Percentiles rank a stretch among this genome's conserved stretches.
Evolutionary conservation across 2,113 vertebrate genomes (phyloP).

Genomic region (Poecile atricapillus): DNA sequence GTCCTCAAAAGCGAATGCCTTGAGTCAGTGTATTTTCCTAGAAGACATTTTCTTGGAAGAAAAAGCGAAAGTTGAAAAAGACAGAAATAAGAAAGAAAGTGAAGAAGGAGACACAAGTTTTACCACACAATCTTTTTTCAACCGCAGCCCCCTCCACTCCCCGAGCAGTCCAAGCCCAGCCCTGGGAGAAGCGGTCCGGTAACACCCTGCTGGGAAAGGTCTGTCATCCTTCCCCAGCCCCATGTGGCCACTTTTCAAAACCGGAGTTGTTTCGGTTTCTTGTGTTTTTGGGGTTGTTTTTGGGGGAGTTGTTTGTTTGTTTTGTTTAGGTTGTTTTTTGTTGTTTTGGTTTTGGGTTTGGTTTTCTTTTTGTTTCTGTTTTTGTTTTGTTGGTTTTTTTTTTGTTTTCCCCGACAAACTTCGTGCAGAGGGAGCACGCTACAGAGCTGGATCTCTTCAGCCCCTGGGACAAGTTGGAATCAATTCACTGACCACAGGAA

Average conservation of each 20-base stretch:
- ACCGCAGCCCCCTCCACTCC: accelerated
- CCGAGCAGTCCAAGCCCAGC: neutral
- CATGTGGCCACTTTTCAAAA: neutral
- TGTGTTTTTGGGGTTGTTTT: no score
- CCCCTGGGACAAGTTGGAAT: neutral
- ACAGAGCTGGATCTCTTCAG: neutral
- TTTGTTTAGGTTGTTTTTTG: neutral
- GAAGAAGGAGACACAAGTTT: neutral
- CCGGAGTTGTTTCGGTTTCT: neutral
- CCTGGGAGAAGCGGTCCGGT: accelerated
- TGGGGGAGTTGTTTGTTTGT: neutral
- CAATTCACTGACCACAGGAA: neutral
- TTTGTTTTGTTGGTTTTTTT: neutral
- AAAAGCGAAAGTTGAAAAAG: neutral
- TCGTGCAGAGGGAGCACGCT: neutral
- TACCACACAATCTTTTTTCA: neutral
- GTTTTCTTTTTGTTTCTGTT: neutral
- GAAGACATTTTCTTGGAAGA: neutral
- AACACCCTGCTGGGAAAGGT: neutral
- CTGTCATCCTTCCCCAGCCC: neutral
- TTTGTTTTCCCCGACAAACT: neutral
- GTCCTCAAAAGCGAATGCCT: neutral
- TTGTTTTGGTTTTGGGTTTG: neutral
- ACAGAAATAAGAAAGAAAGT: neutral
- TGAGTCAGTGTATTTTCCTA: neutral